These are phyloP conservation scores for Nymphalis urticae DNA, from an alignment of 2,888 invertebrate genomes.

Conservation along the genomic window DNA sequence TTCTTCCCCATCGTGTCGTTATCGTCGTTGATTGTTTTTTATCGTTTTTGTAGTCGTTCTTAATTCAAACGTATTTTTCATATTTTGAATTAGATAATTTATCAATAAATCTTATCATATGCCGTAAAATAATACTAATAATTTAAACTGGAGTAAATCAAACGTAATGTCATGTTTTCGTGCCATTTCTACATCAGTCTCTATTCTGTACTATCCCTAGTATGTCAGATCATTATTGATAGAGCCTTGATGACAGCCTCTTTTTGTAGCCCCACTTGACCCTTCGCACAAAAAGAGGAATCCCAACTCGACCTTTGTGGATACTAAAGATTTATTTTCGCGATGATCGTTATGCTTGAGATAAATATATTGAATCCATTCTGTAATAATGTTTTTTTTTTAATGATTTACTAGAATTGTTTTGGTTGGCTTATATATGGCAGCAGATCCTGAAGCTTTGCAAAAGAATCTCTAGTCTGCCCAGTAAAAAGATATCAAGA, in stretches of 20 bases:
- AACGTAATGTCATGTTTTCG: neutral
- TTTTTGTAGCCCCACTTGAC: slow-evolving; percentile 60
- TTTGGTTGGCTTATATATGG: no score
- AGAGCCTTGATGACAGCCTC: slow-evolving; percentile 55
- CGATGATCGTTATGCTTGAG: slow-evolving; percentile 53
- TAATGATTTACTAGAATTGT: neutral
- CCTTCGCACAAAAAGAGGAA: slow-evolving; percentile 62
- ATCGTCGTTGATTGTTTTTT: no score
- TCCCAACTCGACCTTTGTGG: slow-evolving; percentile 58
- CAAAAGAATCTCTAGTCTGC: no score
- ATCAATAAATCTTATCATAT: no score
- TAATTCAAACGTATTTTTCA: no score
- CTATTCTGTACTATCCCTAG: slow-evolving; percentile 22
- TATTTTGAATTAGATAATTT: no score
- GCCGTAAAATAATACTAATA: no score
- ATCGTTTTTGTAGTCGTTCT: no score
- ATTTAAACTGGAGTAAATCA: no score
- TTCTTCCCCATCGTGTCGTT: no score
- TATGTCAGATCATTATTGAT: slow-evolving; percentile 53
- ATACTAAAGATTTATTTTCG: slow-evolving; percentile 64
- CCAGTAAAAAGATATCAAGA: no score
- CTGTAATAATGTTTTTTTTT: slow-evolving; percentile 22
- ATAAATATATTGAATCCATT: slow-evolving; percentile 29
- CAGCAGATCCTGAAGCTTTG: no score
- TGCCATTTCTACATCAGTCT: neutral